Evolutionary conservation across 2,113 vertebrate species (phyloP), one percentile per base, ranked within the genome.

Genomic region (Micronycteris hirsuta): DNA sequence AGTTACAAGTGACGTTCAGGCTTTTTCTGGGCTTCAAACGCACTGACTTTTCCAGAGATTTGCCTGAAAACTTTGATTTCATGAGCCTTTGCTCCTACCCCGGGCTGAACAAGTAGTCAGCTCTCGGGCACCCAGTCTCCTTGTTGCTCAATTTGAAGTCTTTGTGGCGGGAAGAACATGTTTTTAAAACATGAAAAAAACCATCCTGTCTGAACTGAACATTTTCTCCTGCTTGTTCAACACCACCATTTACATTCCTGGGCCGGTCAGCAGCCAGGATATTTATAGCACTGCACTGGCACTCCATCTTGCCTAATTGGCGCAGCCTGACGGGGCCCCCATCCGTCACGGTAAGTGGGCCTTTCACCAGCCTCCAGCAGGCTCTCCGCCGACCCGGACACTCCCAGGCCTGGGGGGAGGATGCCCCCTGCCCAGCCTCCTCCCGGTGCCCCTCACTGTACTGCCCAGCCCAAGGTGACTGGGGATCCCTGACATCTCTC

Each of bases 281-380:
- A 97, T 97, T 98, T 97, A 96, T 96, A 97, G 95, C 81, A 0
- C 9, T 4, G 58, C 52, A 81, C 92, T 97, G 95, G 97, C 94
- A 71, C 83, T 96, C 70, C 65, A 49, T 97, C 96, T 92, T 87
- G 92, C 96, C 93, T 95, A 96, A 95, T 93, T 96, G 96, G 94
- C 45, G 24, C 22, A 87, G 92, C 92, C 90, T 80, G 93, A 91
- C 84, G 14, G 87, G 90, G 93, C 84, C 90, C 93, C 96, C 86
- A 96, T 97, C 92, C 6, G 90, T 95, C 96, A 96, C 56, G 82
- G 96, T 96, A 83, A 96, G 88, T 97, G 88, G 90, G 92, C 91
- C 95, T 97, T 94, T 97, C 97, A 95, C 95, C 94, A 76, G 95
- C 89, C 92, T 92, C 92, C 7, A 13, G 88, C 31, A 2, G 91